Percentiles rank a stretch among this genome's conserved stretches.
These are phyloP conservation scores for Xyrichtys novacula DNA, from an alignment of 2,797 vertebrate genomes.

Conservation along the genomic window DNA sequence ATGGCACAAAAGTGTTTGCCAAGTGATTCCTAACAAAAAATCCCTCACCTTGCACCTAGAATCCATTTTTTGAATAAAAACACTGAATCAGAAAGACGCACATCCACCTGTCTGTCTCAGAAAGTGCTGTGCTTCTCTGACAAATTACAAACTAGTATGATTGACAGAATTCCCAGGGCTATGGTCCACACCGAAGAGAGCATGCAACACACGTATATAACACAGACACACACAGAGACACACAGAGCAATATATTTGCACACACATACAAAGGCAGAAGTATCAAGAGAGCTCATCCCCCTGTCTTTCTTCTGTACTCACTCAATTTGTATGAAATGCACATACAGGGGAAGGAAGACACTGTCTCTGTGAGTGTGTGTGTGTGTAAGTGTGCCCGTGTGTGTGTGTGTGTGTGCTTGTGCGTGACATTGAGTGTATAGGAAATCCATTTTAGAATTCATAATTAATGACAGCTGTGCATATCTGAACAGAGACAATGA, in stretches of 20 bases:
- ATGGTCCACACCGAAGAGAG: slow-evolving; percentile 36
- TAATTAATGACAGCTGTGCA: slow-evolving; percentile 51
- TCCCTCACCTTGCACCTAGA: neutral
- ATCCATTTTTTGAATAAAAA: neutral
- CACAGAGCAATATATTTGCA: neutral
- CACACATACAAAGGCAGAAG: slow-evolving; percentile 7
- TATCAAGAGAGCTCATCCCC: slow-evolving; percentile 3
- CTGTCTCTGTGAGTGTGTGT: neutral
- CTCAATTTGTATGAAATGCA: slow-evolving; percentile 46
- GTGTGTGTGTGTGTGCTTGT: neutral
- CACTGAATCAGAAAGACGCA: neutral
- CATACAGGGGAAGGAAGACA: slow-evolving; percentile 11
- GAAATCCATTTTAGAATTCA: slow-evolving; percentile 53
- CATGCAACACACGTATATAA: neutral
- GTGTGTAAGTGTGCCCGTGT: neutral
- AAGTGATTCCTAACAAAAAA: too few species aligned
- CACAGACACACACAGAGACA: slow-evolving; percentile 1
- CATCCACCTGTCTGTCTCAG: slow-evolving; percentile 37
- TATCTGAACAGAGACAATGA: slow-evolving; percentile 34
- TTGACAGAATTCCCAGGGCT: slow-evolving; percentile 65
- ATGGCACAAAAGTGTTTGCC: neutral
- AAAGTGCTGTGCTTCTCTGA: slow-evolving; percentile 61
- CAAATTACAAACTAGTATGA: slow-evolving; percentile 68
- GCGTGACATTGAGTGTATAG: slow-evolving; percentile 8
- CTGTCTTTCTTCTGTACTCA: slow-evolving; percentile 12